Conservation (phyloP, 2,113 vertebrate genomes). For the Clarias batrachus region DNA sequence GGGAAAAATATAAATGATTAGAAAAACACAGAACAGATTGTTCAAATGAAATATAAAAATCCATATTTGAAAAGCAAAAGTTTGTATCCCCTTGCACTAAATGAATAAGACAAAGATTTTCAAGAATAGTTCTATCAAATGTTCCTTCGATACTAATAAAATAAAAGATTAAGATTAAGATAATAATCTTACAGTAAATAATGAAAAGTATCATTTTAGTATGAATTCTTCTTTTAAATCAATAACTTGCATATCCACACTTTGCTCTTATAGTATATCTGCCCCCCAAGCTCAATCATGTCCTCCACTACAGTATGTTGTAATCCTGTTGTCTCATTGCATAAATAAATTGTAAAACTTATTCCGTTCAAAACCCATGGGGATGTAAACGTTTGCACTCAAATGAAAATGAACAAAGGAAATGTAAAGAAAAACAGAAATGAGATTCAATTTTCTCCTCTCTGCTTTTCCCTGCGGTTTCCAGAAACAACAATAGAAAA, state of each 20-base stretch:
- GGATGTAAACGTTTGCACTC: background rate
- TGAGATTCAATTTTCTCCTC: background rate
- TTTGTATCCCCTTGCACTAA: background rate
- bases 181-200: background rate
- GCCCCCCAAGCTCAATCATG: background rate
- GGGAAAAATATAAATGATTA: conserved; percentile 49
- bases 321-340: background rate
- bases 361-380: background rate
- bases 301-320: background rate
- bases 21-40: background rate
- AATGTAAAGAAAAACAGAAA: background rate
- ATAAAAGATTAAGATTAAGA: background rate
- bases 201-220: background rate
- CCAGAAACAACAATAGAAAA: conserved; percentile 15
- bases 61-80: background rate
- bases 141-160: background rate
- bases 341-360: background rate
- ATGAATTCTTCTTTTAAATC: background rate
- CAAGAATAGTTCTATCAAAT: background rate
- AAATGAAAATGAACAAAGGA: background rate
- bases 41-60: background rate
- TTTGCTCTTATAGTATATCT: background rate
- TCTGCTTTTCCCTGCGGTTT: background rate
- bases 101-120: background rate
- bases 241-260: background rate